A percentile compares a stretch with the other conserved stretches of the same genome.
Conservation (phyloP, 2,113 vertebrate genomes). For the Rhipidura dahli region DNA sequence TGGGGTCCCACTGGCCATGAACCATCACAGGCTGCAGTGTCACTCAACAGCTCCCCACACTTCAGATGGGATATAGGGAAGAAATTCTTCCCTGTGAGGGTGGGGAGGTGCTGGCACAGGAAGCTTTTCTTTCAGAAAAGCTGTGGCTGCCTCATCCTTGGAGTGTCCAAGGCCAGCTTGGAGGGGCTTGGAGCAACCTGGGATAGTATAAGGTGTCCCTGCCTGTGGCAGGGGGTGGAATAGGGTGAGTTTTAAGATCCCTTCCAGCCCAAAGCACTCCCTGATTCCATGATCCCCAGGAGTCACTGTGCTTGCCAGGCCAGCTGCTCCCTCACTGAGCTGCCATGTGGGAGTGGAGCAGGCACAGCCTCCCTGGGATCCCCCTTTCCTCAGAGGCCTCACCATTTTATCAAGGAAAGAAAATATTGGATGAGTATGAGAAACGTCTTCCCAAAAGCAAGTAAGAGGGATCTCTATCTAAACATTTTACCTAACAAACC, state of each 20-base stretch:
- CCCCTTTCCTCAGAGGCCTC: not conserved
- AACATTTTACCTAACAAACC: not conserved
- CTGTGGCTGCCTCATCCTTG: not conserved
- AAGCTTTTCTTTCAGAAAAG: not conserved
- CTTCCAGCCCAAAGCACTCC: not conserved
- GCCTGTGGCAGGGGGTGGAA: not conserved
- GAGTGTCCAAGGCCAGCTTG: not conserved
- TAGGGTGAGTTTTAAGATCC: not conserved
- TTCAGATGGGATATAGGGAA: not conserved
- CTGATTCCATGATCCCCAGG: not conserved
- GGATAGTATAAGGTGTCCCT: not conserved
- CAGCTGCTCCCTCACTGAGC: not conserved
- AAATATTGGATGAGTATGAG: not conserved
- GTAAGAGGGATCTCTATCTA: not conserved
- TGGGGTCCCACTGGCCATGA: not conserved
- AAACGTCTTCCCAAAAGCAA: not conserved
- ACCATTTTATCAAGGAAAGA: not conserved
- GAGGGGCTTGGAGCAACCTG: not conserved
- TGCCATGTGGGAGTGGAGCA: not conserved
- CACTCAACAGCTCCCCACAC: not conserved
- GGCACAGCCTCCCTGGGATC: not conserved
- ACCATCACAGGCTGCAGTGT: not conserved
- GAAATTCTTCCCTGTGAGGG: rapidly evolving
- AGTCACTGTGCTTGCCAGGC: not conserved
- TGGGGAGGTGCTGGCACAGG: not conserved